Percentiles rank a stretch among this genome's conserved stretches.
phyloP scores from a whole-genome alignment of 92 coral and sea anemone species.

The Ricordea florida region DNA sequence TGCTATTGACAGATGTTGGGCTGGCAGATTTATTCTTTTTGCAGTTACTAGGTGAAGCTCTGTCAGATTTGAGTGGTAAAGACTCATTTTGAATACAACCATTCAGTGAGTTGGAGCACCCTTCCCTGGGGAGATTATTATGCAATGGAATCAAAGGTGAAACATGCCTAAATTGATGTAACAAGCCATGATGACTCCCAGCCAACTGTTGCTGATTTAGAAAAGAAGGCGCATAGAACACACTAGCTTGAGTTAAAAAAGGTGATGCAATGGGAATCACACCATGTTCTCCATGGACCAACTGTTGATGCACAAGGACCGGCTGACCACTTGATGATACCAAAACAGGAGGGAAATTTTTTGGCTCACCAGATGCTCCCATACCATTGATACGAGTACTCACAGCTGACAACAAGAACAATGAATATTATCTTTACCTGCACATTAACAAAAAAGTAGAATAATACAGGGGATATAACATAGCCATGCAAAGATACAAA shows the following conservation, averaged over 20 bases:
- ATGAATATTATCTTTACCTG: too few species aligned
- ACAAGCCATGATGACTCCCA: constrained; percentile 35
- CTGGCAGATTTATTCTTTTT: too few species aligned
- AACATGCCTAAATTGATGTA: constrained; percentile 27
- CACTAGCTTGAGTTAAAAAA: constrained; percentile 73
- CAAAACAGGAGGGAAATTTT: constrained; percentile 41
- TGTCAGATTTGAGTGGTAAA: too few species aligned
- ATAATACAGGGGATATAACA: too few species aligned
- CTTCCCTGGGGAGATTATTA: too few species aligned
- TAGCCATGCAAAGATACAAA: too few species aligned
- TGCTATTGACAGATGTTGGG: constrained; percentile 4
- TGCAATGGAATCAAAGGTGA: constrained; percentile 68
- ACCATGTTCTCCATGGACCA: constrained; percentile 51
- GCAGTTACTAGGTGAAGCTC: too few species aligned
- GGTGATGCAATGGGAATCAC: constrained; percentile 52
- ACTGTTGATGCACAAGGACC: constrained; percentile 64
- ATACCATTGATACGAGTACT: background rate
- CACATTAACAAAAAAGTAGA: too few species aligned
- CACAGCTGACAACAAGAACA: background rate
- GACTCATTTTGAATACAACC: too few species aligned
- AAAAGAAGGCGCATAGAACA: constrained; percentile 78
- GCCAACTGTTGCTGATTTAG: constrained; percentile 66
- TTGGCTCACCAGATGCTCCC: constrained; percentile 27
- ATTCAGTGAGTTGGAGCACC: too few species aligned
- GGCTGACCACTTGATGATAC: constrained; percentile 57